A percentile compares a stretch with the other conserved stretches of the same genome.
Conservation (phyloP, 2,113 vertebrate species). For the Gymnocephalus cernua region DNA sequence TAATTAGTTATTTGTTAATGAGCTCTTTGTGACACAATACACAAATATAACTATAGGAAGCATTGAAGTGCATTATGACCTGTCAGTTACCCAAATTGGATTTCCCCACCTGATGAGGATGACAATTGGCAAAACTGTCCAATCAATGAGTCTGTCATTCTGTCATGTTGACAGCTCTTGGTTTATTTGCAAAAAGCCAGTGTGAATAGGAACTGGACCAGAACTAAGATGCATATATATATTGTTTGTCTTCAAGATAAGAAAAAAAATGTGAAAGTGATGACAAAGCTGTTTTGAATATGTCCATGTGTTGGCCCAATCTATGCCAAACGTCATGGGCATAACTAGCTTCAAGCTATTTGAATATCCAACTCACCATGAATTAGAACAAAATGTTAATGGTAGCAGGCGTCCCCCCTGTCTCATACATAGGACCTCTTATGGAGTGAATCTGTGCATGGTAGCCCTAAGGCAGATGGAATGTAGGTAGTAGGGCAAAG, state of each 20-base stretch:
- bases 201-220: too few species aligned
- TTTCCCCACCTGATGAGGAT: neutral
- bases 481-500: neutral
- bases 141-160: neutral
- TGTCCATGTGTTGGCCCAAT: neutral
- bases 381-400: neutral
- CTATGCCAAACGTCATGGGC: neutral
- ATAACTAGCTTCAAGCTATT: neutral
- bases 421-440: neutral
- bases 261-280: neutral
- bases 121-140: neutral
- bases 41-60: neutral
- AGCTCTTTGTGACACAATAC: neutral
- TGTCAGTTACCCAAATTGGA: neutral
- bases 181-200: too few species aligned
- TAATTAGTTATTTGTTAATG: neutral
- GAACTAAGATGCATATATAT: too few species aligned
- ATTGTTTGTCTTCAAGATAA: neutral
- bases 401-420: neutral
- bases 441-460: constrained; percentile 3
- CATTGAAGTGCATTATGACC: neutral
- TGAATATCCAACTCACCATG: neutral
- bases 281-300: neutral
- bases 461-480: constrained; percentile 8
- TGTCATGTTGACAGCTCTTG: neutral